Base-by-base conservation (phyloP, 2,888 invertebrate species). In the Lymantria dispar region DNA sequence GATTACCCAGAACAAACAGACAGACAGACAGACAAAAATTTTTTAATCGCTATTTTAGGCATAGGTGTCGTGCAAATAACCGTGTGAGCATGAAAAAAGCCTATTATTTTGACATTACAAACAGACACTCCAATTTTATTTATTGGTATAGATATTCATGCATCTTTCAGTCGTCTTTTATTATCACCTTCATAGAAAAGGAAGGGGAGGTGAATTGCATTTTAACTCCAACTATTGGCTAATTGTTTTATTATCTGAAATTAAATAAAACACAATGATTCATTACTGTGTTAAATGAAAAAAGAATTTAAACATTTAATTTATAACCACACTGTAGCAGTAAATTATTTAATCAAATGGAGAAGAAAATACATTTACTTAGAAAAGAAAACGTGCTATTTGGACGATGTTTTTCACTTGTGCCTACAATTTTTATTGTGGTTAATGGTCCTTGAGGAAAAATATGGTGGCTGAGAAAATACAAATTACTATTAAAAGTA, bases 261-360 rank as follows among this genome's bases (percentile, higher is more conserved):
- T 11, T 2, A 11, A 36, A 36, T 2, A 36, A 36, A 36, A 36
- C 36, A 1, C 3, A 11, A 22, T 22, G 22, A 22, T 22, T 22
- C 22, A 36, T 36, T 36, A 36, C 36, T 11, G 7, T 9, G 36
- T 36, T 5, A 36, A 36, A 8, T 8, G 36, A 36, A 11, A 11
- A 36, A 36, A 36, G 36, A 9, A 36, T 3, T 36, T 36, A 22
- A 36, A 7, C 36, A 11, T 11, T 36, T 36, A 36, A 36, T 11
- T 36, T 36, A 36, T 36, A 11, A 36, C 36, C 11, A 36, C 36
- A 11, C 22, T 36, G 11, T 36, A 7, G 36, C 36, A 64, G 68
- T 72, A 71, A 70, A 73, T 72, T 70, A 71, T 66, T 54, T 64
- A 71, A 71, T 68, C 64, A 67, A 61, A 66, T 50, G 52, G 45